phyloP scores from a whole-genome alignment of 1,140 invertebrate genomes.

The Heterodera schachtii region DNA sequence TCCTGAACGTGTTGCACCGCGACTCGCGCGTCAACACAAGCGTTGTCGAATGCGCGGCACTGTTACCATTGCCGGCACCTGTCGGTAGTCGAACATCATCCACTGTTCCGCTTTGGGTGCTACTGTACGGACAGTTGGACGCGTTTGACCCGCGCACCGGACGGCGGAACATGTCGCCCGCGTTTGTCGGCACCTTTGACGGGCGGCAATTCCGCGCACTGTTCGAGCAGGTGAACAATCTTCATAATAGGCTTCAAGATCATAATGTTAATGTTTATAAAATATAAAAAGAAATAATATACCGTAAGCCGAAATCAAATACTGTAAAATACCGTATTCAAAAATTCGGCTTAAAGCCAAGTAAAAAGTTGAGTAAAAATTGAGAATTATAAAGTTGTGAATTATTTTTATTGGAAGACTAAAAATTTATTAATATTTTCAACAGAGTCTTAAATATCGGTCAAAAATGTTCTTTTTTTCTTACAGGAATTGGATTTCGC shows the following conservation, averaged over 20 bases:
- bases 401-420: no score
- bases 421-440: no score
- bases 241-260: no score
- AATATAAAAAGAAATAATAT: no score
- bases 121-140: constrained; percentile 31
- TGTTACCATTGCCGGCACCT: neutral
- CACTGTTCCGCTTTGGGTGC: constrained; percentile 32
- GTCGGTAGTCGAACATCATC: constrained; percentile 12
- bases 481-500: constrained; percentile 33
- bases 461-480: neutral
- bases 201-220: neutral
- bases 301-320: no score
- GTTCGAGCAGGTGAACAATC: neutral
- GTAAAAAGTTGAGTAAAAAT: no score
- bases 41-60: constrained; percentile 29
- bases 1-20: constrained; percentile 18
- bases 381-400: no score
- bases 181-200: constrained; percentile 24
- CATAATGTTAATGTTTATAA: no score
- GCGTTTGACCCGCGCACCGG: constrained; percentile 12
- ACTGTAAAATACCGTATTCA: no score
- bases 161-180: constrained; percentile 25
- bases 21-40: constrained; percentile 29
- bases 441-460: neutral
- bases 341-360: no score